A percentile compares a stretch with the other conserved stretches of the same genome.
Evolutionary conservation across 2,888 invertebrate genomes (phyloP).

Genomic region (Resseliella maxima): DNA sequence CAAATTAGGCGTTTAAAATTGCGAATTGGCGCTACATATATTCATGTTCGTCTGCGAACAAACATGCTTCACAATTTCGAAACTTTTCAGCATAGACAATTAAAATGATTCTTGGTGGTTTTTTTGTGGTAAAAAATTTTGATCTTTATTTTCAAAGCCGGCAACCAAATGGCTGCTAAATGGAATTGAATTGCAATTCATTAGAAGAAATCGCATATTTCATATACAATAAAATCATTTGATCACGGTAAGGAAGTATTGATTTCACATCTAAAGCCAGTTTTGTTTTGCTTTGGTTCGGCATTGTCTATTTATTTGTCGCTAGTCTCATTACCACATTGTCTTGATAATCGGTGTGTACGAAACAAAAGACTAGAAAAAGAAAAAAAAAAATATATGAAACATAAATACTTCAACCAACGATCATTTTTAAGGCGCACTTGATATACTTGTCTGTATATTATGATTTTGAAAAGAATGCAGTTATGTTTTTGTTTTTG

Average conservation of each 20-base stretch:
- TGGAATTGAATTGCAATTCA: neutral
- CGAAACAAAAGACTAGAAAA: neutral
- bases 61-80: neutral
- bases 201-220: neutral
- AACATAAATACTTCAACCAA: neutral
- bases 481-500: neutral
- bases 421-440: neutral
- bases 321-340: slow-evolving; percentile 32
- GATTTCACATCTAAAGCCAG: slow-evolving; percentile 6
- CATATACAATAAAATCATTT: neutral
- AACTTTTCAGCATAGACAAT: neutral
- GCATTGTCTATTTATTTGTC: slow-evolving; percentile 17
- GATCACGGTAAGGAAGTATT: neutral
- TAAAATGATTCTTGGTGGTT: slow-evolving; percentile 38
- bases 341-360: neutral
- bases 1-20: slow-evolving; percentile 20
- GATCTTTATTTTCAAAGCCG: neutral
- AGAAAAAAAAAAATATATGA: neutral
- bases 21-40: neutral
- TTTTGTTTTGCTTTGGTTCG: neutral
- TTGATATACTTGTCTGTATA: slow-evolving; percentile 32
- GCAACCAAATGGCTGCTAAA: too few relatives aligned
- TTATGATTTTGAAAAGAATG: slow-evolving; percentile 27
- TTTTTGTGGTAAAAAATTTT: too few relatives aligned
- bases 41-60: slow-evolving; percentile 15